phyloP scores from a whole-genome alignment of 2,888 invertebrate species.

The Drosophila ochracea region DNA sequence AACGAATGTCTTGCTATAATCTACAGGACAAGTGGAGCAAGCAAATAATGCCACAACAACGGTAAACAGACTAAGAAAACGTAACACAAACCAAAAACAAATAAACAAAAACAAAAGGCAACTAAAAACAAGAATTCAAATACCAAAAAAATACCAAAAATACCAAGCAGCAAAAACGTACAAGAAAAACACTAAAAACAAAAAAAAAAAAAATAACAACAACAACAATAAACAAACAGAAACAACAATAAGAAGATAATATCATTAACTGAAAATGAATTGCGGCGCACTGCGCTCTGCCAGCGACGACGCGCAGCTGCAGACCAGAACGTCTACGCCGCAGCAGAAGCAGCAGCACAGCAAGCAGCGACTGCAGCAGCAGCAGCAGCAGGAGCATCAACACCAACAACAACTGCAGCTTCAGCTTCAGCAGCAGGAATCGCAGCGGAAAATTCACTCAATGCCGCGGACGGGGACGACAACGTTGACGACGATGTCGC shows the following conservation, averaged over 20 bases:
- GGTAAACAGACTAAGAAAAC: slow-evolving; percentile 40
- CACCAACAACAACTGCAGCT: slow-evolving; percentile 39
- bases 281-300: slow-evolving; percentile 83
- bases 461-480: slow-evolving; percentile 62
- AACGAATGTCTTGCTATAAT: slow-evolving; percentile 4
- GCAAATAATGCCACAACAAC: slow-evolving; percentile 57
- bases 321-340: slow-evolving; percentile 21
- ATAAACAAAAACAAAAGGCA: slow-evolving; percentile 30
- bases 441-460: slow-evolving; percentile 64
- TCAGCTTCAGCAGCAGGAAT: slow-evolving; percentile 26
- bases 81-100: slow-evolving; percentile 52
- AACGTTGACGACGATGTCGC: slow-evolving; percentile 20
- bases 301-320: slow-evolving; percentile 78
- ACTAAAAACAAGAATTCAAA: slow-evolving; percentile 25
- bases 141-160: slow-evolving; percentile 65
- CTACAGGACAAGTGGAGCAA: slow-evolving; percentile 42
- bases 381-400: slow-evolving; percentile 25
- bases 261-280: slow-evolving; percentile 76
- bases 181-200: slow-evolving; percentile 3
- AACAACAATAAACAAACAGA: not conserved
- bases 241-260: slow-evolving; percentile 2
- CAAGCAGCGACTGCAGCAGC: slow-evolving; percentile 32
- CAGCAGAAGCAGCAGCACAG: slow-evolving; percentile 42
- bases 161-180: slow-evolving; percentile 19
- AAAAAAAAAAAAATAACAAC: slow-evolving; percentile 21